phyloP scores from a whole-genome alignment of 2,113 vertebrate species.

The Syngnathoides biaculeatus region DNA sequence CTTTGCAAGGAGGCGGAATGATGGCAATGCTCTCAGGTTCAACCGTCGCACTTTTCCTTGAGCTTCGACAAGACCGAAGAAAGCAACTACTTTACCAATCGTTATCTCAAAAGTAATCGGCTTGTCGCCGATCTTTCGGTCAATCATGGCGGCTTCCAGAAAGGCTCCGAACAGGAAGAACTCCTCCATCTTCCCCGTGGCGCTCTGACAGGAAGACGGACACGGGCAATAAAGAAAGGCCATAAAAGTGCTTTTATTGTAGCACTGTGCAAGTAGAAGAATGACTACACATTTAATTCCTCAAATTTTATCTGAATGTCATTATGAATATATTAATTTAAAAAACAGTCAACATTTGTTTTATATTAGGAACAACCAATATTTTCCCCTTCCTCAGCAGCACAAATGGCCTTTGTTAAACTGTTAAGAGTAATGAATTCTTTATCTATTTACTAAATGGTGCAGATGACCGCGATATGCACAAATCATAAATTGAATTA shows the following conservation, averaged over 20 bases:
- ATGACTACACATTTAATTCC: too few species aligned
- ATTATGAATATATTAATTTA: too few species aligned
- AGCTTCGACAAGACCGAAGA: background rate
- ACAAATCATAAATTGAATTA: too few species aligned
- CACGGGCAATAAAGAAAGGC: background rate
- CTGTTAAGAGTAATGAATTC: too few species aligned
- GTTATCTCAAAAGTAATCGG: conserved; percentile 91
- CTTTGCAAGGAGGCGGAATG: conserved; percentile 51
- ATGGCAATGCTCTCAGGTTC: background rate
- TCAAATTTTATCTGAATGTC: background rate
- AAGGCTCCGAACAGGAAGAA: conserved; percentile 96
- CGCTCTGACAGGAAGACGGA: conserved; percentile 69
- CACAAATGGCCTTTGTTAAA: too few species aligned
- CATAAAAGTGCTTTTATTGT: conserved; percentile 8
- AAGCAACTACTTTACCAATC: conserved; percentile 76
- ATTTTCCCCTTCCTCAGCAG: too few species aligned
- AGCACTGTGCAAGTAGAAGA: background rate
- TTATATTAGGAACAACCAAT: too few species aligned
- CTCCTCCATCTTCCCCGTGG: conserved; percentile 90
- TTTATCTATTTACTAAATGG: too few species aligned
- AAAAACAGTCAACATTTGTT: too few species aligned
- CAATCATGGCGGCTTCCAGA: conserved; percentile 95
- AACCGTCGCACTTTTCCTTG: background rate
- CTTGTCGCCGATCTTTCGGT: conserved; percentile 94
- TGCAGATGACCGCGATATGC: too few species aligned